Evolutionary conservation across 2,113 vertebrate species (phyloP).

Genomic region (Dipodomys stephensi): DNA sequence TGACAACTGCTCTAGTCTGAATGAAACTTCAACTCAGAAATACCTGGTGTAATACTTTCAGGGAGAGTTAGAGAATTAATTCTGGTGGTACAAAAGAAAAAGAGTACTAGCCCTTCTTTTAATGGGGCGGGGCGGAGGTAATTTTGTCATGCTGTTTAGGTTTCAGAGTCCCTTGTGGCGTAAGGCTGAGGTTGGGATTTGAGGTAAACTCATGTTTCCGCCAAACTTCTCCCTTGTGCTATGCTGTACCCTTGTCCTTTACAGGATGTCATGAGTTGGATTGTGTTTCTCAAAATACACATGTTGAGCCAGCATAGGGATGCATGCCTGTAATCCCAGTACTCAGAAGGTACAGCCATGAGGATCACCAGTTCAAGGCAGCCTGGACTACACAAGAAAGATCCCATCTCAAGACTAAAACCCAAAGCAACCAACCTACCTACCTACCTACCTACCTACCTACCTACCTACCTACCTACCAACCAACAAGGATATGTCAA

Average conservation of each 20-base stretch:
- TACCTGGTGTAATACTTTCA: neutral
- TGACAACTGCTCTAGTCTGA: neutral
- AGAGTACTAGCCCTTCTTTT: neutral
- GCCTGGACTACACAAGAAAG: neutral
- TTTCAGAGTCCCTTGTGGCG: neutral
- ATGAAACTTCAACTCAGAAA: neutral
- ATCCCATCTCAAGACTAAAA: no score
- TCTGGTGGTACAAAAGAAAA: neutral
- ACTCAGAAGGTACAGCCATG: no score
- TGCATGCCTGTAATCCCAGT: no score
- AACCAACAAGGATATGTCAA: neutral
- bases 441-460: no score
- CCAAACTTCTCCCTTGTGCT: neutral
- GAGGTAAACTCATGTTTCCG: neutral
- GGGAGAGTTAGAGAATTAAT: neutral
- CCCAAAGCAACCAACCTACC: no score
- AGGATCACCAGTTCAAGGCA: no score
- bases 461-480: no score
- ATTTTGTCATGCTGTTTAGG: neutral
- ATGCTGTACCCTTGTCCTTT: neutral
- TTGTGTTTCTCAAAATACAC: neutral
- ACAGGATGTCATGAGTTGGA: neutral
- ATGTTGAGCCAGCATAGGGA: neutral
- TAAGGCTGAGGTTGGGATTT: neutral
- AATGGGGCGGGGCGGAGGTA: neutral